Conservation (phyloP, 2,797 vertebrate species). For the Paguma larvata region DNA sequence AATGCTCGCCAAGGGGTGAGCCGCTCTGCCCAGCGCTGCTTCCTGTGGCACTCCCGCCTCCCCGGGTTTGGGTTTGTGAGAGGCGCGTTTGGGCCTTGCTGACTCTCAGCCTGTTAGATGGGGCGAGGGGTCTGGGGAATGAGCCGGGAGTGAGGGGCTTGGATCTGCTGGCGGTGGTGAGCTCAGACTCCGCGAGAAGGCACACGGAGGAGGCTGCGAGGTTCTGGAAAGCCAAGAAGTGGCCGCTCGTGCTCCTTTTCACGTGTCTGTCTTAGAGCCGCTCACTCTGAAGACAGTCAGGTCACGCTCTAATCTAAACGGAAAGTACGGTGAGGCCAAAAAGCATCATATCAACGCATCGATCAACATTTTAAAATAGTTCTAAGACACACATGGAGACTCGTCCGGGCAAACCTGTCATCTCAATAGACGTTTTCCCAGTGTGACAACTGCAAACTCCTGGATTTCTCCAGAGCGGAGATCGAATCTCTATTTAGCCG, state of each 20-base stretch:
- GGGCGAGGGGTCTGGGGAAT: accelerated
- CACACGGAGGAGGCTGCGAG: too few species aligned
- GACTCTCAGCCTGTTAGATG: background rate
- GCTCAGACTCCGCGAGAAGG: accelerated
- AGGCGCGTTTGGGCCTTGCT: accelerated
- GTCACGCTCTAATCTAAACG: background rate
- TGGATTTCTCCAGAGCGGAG: background rate
- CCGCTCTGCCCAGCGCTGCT: accelerated
- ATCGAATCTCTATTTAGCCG: background rate
- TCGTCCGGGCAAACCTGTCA: background rate
- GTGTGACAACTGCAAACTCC: too few species aligned
- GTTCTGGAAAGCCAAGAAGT: background rate
- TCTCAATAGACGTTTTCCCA: background rate
- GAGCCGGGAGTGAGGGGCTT: background rate
- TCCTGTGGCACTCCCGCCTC: accelerated
- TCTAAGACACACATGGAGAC: too few species aligned
- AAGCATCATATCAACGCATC: background rate
- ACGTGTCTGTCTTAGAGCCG: background rate
- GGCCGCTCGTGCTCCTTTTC: too few species aligned
- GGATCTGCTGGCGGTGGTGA: accelerated
- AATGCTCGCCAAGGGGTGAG: accelerated
- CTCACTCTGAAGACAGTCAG: background rate
- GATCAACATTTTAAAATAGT: background rate
- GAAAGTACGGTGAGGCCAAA: background rate
- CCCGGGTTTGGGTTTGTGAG: accelerated